These are phyloP conservation scores for Galeopsomyia nigrocyanea DNA, from an alignment of 2,888 invertebrate species.

Conservation along the genomic window DNA sequence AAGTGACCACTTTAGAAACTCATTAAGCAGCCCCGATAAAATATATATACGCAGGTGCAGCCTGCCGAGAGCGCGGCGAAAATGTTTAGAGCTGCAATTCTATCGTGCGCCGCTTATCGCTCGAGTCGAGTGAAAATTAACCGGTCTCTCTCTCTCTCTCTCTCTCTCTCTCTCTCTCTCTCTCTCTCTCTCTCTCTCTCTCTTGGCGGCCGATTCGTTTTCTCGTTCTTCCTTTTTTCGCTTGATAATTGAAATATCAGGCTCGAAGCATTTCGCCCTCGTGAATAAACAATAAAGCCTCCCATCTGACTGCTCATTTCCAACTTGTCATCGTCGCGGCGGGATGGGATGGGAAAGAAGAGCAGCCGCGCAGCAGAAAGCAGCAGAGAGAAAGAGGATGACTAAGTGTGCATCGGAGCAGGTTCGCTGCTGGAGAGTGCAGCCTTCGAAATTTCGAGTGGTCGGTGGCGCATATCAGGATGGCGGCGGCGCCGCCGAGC, in stretches of 20 bases:
- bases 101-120: slow-evolving; percentile 28
- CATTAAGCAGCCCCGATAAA: slow-evolving; percentile 49
- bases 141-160: not conserved
- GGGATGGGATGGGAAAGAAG: not conserved
- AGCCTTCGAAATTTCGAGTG: slow-evolving; percentile 1
- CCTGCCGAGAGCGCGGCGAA: not conserved
- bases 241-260: slow-evolving; percentile 6
- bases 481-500: slow-evolving; percentile 36
- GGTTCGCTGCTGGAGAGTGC: not conserved
- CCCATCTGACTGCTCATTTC: too few relatives aligned
- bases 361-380: not conserved
- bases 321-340: too few relatives aligned
- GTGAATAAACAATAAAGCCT: too few relatives aligned
- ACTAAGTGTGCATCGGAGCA: not conserved
- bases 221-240: slow-evolving; percentile 33
- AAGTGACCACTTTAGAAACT: slow-evolving; percentile 50
- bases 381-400: slow-evolving; percentile 1
- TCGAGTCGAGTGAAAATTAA: slow-evolving; percentile 35
- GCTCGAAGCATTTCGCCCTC: too few relatives aligned
- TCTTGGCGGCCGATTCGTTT: slow-evolving; percentile 11
- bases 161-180: too few relatives aligned
- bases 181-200: too few relatives aligned
- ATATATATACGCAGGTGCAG: slow-evolving; percentile 38
- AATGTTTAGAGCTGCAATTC: slow-evolving; percentile 30
- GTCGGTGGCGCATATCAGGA: not conserved